Base-by-base conservation (phyloP, 2,888 invertebrate genomes). In the Vanessa cardui region DNA sequence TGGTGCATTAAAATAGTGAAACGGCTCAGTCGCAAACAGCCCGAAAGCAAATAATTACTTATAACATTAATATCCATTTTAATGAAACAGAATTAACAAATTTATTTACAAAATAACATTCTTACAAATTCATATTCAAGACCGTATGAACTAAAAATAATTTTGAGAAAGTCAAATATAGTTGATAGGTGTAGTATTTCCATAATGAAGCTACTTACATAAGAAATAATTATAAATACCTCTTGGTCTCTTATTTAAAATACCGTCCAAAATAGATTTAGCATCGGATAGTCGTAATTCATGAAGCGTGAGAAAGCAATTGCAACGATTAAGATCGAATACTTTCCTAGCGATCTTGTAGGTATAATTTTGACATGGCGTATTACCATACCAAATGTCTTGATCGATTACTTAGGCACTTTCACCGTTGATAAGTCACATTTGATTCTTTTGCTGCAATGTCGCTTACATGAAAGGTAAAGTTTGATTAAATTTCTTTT, bases 401-500 rank as follows among this genome's bases (percentile, higher is more conserved):
- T 83, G 83, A 88, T 87, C 83, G 84, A 84, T 85, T 76, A 54
- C 20, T 54, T 78, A 60, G 58, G 69, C 72, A 83, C 85, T 86
- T 92, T 91, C 90, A 85, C 90, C 78, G 68, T 69, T 77, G 74
- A 80, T 73, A 65, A 46, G 45, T 80, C 77, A 73, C 77, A 77
- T 80, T 78, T 71, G 71, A 56, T 58, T 66, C 65, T 65, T 54
- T 62, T 49, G 9, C 15, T 47, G 45, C 33, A 16, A 63, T 45
- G 46, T 56, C 63, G 9, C 18, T 9, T 45, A 47, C 56, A 56
- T 50, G 52, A 66, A 39, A 64, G 81, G 83, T 83, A 86, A 83
- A 80, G 78, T 84, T 85, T 74, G 83, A 85, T 87, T n/a, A 86
- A 88, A 89, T 85, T 86, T 82, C 78, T 81, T 64, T 58, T 39